Conservation (phyloP, 2,797 vertebrate species). For the Myotis myotis region DNA sequence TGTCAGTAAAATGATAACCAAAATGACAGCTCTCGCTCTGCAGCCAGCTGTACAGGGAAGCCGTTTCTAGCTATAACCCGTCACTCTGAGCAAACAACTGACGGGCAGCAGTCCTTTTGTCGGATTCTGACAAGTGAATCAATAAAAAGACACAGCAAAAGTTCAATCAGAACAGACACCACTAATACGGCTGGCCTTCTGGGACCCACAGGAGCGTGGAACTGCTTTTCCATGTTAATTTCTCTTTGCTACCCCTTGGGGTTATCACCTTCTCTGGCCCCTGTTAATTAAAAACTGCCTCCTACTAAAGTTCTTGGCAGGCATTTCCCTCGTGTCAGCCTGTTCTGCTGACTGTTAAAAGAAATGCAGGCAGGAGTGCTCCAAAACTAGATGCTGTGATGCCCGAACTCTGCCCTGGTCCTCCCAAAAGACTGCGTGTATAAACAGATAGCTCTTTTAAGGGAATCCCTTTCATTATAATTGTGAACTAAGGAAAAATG, state of each 20-base stretch:
- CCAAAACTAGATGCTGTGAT: slow-evolving; percentile 42
- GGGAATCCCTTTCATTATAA: neutral
- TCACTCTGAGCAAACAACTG: slow-evolving; percentile 75
- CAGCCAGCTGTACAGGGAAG: slow-evolving; percentile 69
- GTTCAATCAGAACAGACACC: slow-evolving; percentile 87
- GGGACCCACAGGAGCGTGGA: slow-evolving; percentile 80
- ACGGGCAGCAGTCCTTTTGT: slow-evolving; percentile 82
- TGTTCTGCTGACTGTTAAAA: slow-evolving; percentile 77
- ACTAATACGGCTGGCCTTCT: slow-evolving; percentile 83
- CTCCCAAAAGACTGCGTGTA: neutral
- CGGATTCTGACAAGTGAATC: slow-evolving; percentile 86
- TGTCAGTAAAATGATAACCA: slow-evolving; percentile 73
- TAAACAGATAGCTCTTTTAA: neutral
- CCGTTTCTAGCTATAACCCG: slow-evolving; percentile 72
- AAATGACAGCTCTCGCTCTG: slow-evolving; percentile 45
- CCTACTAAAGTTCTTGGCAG: slow-evolving; percentile 83
- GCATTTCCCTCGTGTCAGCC: slow-evolving; percentile 80
- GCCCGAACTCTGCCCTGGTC: slow-evolving; percentile 50
- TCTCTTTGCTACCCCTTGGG: slow-evolving; percentile 77
- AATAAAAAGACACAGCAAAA: slow-evolving; percentile 86
- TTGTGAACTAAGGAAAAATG: neutral
- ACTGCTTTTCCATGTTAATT: slow-evolving; percentile 87
- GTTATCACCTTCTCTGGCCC: slow-evolving; percentile 85
- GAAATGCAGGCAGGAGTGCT: slow-evolving; percentile 70
- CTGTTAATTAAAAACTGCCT: slow-evolving; percentile 88